phyloP scores from a whole-genome alignment of 2,113 vertebrate genomes.

The Odontophorus gujanensis region DNA sequence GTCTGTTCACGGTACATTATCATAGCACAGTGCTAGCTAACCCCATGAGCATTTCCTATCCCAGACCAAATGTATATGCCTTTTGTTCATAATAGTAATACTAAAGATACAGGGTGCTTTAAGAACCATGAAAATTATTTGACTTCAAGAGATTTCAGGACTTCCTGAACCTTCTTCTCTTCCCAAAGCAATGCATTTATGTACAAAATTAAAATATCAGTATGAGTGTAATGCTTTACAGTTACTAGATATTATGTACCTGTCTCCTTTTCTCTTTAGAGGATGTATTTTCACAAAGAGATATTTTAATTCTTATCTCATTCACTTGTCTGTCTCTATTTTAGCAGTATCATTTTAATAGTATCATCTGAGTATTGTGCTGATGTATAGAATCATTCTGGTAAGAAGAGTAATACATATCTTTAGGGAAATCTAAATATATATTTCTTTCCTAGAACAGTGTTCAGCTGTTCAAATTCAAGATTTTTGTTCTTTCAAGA shows the following conservation, averaged over 20 bases:
- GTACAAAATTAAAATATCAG: no score
- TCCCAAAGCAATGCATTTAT: not conserved
- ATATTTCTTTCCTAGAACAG: not conserved
- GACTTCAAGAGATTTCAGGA: not conserved
- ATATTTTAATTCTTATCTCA: not conserved
- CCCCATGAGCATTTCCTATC: not conserved
- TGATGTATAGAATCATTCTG: not conserved
- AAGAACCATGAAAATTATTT: not conserved
- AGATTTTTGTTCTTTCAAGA: not conserved
- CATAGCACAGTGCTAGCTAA: not conserved
- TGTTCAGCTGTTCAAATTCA: not conserved
- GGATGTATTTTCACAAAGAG: not conserved
- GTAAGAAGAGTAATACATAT: not conserved
- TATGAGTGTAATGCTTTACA: not conserved
- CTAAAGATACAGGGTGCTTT: not conserved
- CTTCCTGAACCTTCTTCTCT: not conserved
- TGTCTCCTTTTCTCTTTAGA: not conserved
- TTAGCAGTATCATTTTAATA: not conserved
- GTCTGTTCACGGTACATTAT: accelerated
- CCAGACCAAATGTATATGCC: not conserved
- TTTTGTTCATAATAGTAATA: not conserved
- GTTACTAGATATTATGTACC: not conserved
- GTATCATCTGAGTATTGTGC: accelerated
- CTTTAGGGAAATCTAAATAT: not conserved
- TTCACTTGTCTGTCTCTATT: not conserved